Conservation (phyloP, 2,888 invertebrate genomes). For the Hypomecis atomaria region DNA sequence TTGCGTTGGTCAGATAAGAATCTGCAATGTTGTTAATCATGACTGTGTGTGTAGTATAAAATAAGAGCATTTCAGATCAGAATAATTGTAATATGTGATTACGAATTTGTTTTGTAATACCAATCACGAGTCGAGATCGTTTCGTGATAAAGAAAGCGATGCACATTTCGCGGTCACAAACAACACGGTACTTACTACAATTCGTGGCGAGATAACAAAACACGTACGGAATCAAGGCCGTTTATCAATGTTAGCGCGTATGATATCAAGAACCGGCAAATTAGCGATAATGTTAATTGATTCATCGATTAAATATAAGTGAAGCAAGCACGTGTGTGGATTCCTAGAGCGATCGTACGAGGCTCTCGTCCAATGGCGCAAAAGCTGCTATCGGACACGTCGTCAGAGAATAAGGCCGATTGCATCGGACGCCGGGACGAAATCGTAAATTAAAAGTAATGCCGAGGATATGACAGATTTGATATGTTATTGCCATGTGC, state of each 20-base stretch:
- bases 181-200: too few species aligned
- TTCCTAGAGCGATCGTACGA: constrained; percentile 40
- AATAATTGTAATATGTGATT: too few species aligned
- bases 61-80: too few species aligned
- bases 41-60: too few species aligned
- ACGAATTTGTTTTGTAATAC: too few species aligned
- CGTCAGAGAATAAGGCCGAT: constrained; percentile 18
- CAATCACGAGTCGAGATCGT: not conserved
- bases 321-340: constrained; percentile 32
- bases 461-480: constrained; percentile 21
- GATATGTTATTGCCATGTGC: not conserved
- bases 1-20: too few species aligned
- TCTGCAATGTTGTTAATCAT: too few species aligned
- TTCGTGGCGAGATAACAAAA: constrained; percentile 8
- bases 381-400: constrained; percentile 31
- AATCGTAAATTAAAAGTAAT: constrained; percentile 8
- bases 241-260: constrained; percentile 11
- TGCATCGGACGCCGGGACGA: constrained; percentile 6
- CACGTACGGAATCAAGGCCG: constrained; percentile 21
- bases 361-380: constrained; percentile 35
- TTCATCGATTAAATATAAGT: constrained; percentile 12
- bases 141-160: not conserved
- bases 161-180: not conserved
- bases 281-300: constrained; percentile 16
- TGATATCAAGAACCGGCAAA: constrained; percentile 3